A percentile compares a stretch with the other conserved stretches of the same genome.
Conservation (phyloP, 2,113 vertebrate genomes). For the Indri indri region DNA sequence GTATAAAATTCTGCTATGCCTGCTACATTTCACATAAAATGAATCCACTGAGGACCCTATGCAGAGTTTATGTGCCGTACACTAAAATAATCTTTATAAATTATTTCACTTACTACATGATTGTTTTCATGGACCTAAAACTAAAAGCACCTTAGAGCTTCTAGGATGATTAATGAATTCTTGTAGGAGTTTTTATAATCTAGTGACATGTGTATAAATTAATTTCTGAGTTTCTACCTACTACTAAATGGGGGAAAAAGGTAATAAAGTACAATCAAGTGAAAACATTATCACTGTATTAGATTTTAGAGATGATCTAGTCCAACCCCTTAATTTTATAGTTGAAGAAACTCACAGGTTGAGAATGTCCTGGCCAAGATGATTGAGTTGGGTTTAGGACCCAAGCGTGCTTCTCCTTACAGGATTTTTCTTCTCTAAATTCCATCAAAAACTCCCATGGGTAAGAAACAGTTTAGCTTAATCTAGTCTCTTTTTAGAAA, state of each 20-base stretch:
- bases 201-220: background rate
- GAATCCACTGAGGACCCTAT: background rate
- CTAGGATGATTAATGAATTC: background rate
- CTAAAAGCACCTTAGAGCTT: background rate
- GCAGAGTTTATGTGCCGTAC: background rate
- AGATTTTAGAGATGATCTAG: background rate
- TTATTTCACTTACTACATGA: background rate
- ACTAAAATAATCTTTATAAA: constrained; percentile 9
- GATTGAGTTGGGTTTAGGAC: background rate
- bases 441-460: background rate
- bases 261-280: background rate
- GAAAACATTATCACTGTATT: background rate
- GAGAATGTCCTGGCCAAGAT: background rate
- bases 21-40: background rate
- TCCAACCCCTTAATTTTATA: background rate
- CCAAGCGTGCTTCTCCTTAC: background rate
- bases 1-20: background rate
- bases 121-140: background rate
- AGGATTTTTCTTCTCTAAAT: constrained; percentile 30
- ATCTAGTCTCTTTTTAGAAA: constrained; percentile 27
- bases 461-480: background rate
- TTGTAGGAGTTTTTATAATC: background rate
- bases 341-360: background rate
- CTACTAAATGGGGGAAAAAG: background rate
- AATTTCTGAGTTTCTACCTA: background rate